Percentiles rank a stretch among this genome's conserved stretches.
phyloP scores from a whole-genome alignment of 2,797 vertebrate genomes.

The Pempheris klunzingeri region DNA sequence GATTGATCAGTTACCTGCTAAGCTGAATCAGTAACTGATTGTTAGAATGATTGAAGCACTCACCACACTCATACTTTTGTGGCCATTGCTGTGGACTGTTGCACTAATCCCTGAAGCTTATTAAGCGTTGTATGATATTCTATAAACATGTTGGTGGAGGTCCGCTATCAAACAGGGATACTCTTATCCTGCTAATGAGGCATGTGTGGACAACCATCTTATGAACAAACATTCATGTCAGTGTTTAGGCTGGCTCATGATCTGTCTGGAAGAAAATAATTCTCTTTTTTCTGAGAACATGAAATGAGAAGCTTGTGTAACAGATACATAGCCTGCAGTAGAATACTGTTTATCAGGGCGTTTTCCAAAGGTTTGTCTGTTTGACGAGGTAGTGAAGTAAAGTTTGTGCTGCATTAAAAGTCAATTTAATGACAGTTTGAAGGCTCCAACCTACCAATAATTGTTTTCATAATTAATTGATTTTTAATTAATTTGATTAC shows the following conservation, averaged over 20 bases:
- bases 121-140: background rate
- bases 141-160: background rate
- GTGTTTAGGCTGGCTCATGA: background rate
- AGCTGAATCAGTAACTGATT: too few species aligned
- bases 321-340: background rate
- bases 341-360: background rate
- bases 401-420: background rate
- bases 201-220: too few species aligned
- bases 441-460: too few species aligned
- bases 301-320: background rate
- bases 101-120: background rate
- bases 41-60: too few species aligned
- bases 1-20: too few species aligned
- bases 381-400: background rate
- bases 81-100: too few species aligned
- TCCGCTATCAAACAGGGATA: too few species aligned
- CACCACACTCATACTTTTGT: too few species aligned
- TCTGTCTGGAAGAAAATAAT: too few species aligned
- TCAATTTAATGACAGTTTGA: background rate
- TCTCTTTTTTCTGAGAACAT: background rate
- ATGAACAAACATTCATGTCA: background rate
- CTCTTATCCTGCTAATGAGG: too few species aligned
- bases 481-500: background rate
- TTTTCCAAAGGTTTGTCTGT: background rate
- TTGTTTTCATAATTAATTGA: background rate